Percentiles rank a stretch among this genome's conserved stretches.
phyloP scores from a whole-genome alignment of 2,797 vertebrate genomes.

The Oceanodroma leucorhoa region DNA sequence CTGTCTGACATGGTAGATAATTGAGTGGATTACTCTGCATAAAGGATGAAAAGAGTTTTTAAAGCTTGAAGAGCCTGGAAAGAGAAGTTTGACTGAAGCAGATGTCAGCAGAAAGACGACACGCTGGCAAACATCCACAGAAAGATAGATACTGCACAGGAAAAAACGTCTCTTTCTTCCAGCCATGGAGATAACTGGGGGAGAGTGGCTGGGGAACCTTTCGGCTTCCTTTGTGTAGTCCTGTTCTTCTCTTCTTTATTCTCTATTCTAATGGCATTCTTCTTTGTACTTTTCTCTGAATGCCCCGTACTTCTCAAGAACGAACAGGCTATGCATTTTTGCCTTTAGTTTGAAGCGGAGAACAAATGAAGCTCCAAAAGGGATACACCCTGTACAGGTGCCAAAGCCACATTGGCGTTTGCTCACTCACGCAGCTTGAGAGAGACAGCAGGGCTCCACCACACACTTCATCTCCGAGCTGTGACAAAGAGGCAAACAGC shows the following conservation, averaged over 20 bases:
- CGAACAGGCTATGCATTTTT: neutral
- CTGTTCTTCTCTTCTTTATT: neutral
- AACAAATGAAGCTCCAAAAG: neutral
- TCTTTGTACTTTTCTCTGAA: neutral
- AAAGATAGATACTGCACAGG: neutral
- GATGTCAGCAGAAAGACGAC: neutral
- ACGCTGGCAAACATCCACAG: neutral
- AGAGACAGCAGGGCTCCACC: neutral
- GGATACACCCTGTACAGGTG: neutral
- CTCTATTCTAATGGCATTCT: neutral
- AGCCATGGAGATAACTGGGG: neutral
- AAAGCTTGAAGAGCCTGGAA: neutral
- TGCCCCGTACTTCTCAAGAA: neutral
- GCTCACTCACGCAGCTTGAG: neutral
- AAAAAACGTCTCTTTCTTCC: neutral
- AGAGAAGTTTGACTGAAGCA: neutral
- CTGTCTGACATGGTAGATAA: neutral
- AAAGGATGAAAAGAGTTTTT: neutral
- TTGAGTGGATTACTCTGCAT: neutral
- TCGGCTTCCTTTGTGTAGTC: neutral
- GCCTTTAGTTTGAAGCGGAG: neutral
- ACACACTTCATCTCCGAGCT: neutral
- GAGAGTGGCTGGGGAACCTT: neutral
- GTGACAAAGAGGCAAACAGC: neutral
- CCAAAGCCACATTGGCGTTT: neutral